Conservation (phyloP, 1,140 invertebrate species). For the Drosophila ercepeae region DNA sequence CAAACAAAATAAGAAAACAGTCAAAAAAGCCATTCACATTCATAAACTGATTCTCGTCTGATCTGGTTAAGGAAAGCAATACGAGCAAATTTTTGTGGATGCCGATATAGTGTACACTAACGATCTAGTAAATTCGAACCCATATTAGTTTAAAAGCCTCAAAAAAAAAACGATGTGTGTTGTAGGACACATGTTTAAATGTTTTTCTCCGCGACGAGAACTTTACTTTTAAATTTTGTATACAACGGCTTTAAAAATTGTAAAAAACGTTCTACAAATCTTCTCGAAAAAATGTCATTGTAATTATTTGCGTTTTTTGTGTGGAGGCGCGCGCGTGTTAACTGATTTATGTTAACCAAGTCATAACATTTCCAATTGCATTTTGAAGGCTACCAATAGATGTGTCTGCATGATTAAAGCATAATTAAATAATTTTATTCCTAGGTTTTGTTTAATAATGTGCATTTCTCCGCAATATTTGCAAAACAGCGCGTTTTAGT, state of each 20-base stretch:
- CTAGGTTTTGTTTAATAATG: constrained; percentile 48
- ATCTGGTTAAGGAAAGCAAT: constrained; percentile 35
- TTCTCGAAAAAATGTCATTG: constrained; percentile 31
- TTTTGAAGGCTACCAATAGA: constrained; percentile 56
- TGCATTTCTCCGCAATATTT: constrained; percentile 42
- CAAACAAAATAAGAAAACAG: constrained; percentile 8
- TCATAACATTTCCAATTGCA: constrained; percentile 64
- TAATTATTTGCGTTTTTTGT: constrained; percentile 41
- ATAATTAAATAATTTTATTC: constrained; percentile 57
- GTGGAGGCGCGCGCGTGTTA: constrained; percentile 16
- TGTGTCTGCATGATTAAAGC: no score
- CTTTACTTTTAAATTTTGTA: constrained; percentile 34
- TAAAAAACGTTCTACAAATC: constrained; percentile 11
- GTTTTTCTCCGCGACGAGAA: constrained; percentile 29
- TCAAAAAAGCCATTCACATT: constrained; percentile 37
- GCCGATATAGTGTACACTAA: constrained; percentile 36
- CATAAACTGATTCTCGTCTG: constrained; percentile 22
- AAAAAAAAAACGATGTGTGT: constrained; percentile 40
- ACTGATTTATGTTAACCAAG: constrained; percentile 13
- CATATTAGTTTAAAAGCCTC: constrained; percentile 59
- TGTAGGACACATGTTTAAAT: constrained; percentile 33
- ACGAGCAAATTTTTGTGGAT: constrained; percentile 38
- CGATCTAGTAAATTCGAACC: constrained; percentile 64
- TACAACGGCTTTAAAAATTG: constrained; percentile 36
- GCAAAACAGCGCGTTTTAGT: constrained; percentile 48